A percentile compares a stretch with the other conserved stretches of the same genome.
Conservation (phyloP, 2,888 invertebrate species). For the Polyommatus iphigenia region DNA sequence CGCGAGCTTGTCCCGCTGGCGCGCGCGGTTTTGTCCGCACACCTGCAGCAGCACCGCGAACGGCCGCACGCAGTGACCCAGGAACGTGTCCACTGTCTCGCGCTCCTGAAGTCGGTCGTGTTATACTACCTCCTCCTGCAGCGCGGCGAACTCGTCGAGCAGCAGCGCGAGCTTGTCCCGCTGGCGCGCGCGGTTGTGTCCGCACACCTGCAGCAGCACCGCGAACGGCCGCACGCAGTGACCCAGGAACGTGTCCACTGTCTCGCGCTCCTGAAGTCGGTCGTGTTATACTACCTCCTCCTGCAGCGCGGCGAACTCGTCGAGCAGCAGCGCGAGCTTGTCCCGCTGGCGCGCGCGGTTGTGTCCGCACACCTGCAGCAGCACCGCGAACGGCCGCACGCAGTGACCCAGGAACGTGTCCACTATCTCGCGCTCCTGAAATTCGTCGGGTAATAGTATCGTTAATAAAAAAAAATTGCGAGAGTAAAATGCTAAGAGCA, state of each 20-base stretch:
- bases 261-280: too few relatives aligned
- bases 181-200: constrained; percentile 97
- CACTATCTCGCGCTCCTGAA: constrained; percentile 88
- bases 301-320: constrained; percentile 94
- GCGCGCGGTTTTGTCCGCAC: constrained; percentile 96
- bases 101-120: too few relatives aligned
- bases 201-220: constrained; percentile 91
- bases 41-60: constrained; percentile 92
- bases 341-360: constrained; percentile 97
- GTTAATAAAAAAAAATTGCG: too few relatives aligned
- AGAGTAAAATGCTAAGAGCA: too few relatives aligned
- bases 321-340: constrained; percentile 92
- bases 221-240: constrained; percentile 94
- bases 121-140: constrained; percentile 92
- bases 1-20: constrained; percentile 96
- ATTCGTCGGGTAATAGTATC: background rate
- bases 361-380: constrained; percentile 95
- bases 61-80: constrained; percentile 91
- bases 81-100: constrained; percentile 94
- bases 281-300: constrained; percentile 90
- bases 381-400: constrained; percentile 90
- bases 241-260: constrained; percentile 93
- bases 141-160: constrained; percentile 92
- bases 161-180: constrained; percentile 94
- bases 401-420: constrained; percentile 94